A percentile compares a stretch with the other conserved stretches of the same genome.
Conservation (phyloP, 2,113 vertebrate genomes). For the Atrichornis clamosus region DNA sequence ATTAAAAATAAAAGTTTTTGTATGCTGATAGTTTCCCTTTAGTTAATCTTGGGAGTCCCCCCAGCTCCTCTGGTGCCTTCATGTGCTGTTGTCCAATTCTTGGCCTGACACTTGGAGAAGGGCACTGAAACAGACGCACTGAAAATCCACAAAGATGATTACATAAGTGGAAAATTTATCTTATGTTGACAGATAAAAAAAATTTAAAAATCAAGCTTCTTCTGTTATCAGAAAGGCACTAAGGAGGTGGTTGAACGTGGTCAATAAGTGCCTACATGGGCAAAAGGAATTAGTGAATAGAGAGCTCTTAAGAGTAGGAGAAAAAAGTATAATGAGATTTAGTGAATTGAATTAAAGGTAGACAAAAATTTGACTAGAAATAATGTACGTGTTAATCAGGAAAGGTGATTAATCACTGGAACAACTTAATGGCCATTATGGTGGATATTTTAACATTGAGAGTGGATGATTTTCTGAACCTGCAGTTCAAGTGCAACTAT, state of each 20-base stretch:
- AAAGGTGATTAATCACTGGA: conserved; percentile 38
- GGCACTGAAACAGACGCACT: not conserved
- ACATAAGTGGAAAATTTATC: not conserved
- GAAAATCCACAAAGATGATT: not conserved
- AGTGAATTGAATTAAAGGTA: conserved; percentile 34
- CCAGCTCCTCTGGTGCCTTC: not conserved
- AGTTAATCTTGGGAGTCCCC: not conserved
- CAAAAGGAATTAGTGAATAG: not conserved
- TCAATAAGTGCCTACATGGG: not conserved
- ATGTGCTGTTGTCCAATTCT: not conserved
- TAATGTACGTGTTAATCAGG: not conserved
- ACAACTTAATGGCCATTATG: not conserved
- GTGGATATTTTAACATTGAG: not conserved
- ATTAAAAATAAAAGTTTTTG: not conserved
- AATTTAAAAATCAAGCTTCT: not conserved
- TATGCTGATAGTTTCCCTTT: conserved; percentile 50
- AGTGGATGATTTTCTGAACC: not conserved
- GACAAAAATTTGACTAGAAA: conserved; percentile 42
- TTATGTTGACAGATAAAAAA: not conserved
- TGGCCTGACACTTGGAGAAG: not conserved
- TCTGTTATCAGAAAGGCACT: conserved; percentile 1
- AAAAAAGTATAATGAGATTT: not conserved
- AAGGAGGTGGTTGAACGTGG: not conserved
- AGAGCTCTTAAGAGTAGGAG: conserved; percentile 4
- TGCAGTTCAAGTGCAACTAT: conserved; percentile 12